A percentile compares a stretch with the other conserved stretches of the same genome.
phyloP scores from a whole-genome alignment of 2,797 vertebrate genomes.

The Pseudopleuronectes americanus region DNA sequence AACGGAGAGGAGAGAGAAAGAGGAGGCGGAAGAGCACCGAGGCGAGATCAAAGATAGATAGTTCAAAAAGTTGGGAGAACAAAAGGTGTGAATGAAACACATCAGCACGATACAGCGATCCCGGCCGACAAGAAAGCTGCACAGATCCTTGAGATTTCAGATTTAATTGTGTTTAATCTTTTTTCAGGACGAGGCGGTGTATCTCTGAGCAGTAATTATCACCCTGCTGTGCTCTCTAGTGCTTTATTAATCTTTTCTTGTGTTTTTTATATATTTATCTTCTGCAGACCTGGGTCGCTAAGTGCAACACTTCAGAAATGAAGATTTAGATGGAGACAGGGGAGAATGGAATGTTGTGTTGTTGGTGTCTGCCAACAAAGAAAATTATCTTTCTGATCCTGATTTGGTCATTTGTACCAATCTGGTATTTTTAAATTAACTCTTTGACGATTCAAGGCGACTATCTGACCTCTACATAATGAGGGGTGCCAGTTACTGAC shows the following conservation, averaged over 20 bases:
- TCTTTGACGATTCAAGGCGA: neutral
- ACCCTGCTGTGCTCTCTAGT: slow-evolving; percentile 25
- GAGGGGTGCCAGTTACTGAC: slow-evolving; percentile 58
- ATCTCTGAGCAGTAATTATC: slow-evolving; percentile 51
- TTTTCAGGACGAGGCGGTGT: slow-evolving; percentile 50
- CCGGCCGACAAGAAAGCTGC: slow-evolving; percentile 34
- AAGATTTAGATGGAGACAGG: slow-evolving; percentile 18
- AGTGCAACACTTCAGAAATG: slow-evolving; percentile 9
- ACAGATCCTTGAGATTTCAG: slow-evolving; percentile 63
- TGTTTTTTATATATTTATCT: slow-evolving; percentile 26
- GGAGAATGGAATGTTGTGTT: slow-evolving; percentile 7
- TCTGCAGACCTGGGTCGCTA: slow-evolving; percentile 25
- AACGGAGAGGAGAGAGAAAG: slow-evolving; percentile 45
- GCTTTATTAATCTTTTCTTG: slow-evolving; percentile 15
- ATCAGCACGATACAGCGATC: slow-evolving; percentile 55
- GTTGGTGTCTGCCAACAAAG: slow-evolving; percentile 6
- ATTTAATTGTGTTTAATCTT: slow-evolving; percentile 67
- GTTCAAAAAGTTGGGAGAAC: slow-evolving; percentile 66
- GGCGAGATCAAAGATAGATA: slow-evolving; percentile 67
- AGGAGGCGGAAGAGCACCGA: slow-evolving; percentile 50
- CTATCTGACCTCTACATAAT: slow-evolving; percentile 15
- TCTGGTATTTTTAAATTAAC: neutral
- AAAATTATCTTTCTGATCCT: neutral
- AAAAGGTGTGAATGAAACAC: slow-evolving; percentile 66
- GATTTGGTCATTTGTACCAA: neutral